Evolutionary conservation across 2,113 vertebrate species (phyloP).

Genomic region (Coturnix japonica): DNA sequence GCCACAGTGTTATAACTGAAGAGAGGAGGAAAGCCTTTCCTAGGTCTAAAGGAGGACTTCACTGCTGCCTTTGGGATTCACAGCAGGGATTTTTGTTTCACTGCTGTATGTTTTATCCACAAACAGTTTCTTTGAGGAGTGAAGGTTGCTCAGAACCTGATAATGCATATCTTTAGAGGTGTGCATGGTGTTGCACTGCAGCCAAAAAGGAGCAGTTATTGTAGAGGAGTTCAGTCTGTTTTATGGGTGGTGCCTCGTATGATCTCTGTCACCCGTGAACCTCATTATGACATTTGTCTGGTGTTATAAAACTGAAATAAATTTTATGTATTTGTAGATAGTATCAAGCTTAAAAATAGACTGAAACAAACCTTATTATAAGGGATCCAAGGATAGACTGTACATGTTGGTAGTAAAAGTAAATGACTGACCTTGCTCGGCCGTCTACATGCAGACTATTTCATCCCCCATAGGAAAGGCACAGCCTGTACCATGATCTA

Average conservation of each 20-base stretch:
- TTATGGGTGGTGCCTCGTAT: not conserved
- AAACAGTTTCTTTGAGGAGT: not conserved
- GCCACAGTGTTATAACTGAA: not conserved
- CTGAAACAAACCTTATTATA: not conserved
- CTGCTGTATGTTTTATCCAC: rapidly evolving
- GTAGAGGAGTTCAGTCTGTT: not conserved
- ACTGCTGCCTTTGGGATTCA: not conserved
- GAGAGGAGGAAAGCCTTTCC: not conserved
- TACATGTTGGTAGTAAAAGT: not conserved
- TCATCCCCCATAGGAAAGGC: constrained; percentile 33
- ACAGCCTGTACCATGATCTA: constrained; percentile 11
- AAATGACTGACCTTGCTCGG: constrained; percentile 16
- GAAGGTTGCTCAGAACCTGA: not conserved
- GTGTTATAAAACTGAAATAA: not conserved
- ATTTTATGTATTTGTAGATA: not conserved
- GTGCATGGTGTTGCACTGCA: not conserved
- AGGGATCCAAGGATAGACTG: not conserved
- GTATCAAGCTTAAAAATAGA: not conserved
- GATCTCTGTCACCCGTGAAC: not conserved
- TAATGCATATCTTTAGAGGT: not conserved
- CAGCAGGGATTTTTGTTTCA: not conserved
- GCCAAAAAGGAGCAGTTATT: not conserved
- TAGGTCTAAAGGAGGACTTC: not conserved
- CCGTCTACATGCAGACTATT: not conserved
- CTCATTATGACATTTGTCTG: not conserved